A percentile compares a stretch with the other conserved stretches of the same genome.
phyloP scores from a whole-genome alignment of 2,888 invertebrate species.

The Ephialtes manifestator region DNA sequence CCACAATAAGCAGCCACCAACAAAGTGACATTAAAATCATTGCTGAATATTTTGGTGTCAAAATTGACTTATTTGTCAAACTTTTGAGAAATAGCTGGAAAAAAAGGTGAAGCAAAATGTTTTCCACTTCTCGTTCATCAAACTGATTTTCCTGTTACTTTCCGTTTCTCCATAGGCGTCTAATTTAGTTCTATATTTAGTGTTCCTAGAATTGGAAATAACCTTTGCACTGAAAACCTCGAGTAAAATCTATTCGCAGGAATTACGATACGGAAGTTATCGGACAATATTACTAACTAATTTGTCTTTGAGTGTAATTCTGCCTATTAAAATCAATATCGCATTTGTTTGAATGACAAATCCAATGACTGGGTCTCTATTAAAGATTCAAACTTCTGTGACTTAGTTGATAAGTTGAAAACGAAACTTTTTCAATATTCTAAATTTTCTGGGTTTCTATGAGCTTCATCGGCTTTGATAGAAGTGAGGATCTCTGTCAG shows the following conservation, averaged over 20 bases:
- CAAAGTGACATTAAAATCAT: neutral
- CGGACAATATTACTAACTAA: neutral
- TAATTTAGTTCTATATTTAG: too few relatives aligned
- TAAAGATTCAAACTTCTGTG: neutral
- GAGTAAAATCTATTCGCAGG: neutral
- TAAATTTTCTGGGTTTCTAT: neutral
- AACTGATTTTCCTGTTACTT: neutral
- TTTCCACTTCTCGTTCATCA: neutral
- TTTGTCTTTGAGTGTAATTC: neutral
- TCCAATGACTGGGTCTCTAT: neutral
- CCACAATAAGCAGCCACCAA: conserved; percentile 3
- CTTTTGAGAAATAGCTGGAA: too few relatives aligned
- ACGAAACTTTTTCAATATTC: neutral
- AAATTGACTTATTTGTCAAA: too few relatives aligned
- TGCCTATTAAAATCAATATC: neutral
- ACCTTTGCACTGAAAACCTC: neutral
- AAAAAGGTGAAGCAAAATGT: too few relatives aligned
- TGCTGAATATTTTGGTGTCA: too few relatives aligned
- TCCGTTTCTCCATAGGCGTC: too few relatives aligned
- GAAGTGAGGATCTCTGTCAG: neutral
- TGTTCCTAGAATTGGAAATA: neutral
- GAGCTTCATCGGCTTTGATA: neutral
- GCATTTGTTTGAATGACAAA: neutral
- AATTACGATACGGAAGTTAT: neutral
- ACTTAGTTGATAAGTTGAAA: neutral